Evolutionary conservation across 1,140 invertebrate species (phyloP), one percentile per base, ranked within the genome.

Genomic region (Sitophilus oryzae): DNA sequence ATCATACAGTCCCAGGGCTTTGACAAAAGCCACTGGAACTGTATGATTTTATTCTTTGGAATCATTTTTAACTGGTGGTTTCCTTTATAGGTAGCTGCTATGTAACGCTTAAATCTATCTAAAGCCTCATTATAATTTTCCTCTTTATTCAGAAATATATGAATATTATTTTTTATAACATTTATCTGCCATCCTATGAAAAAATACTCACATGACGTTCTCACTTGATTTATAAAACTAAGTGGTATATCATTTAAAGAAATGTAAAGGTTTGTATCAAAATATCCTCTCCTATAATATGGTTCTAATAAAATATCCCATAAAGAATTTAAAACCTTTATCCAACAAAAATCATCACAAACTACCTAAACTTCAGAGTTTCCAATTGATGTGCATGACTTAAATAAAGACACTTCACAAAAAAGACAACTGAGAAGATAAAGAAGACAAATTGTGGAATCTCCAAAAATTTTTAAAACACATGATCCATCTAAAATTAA

Each of bases 321-420:
- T 66, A 79, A 76, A 1, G 70, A 59, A 9, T 68, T 53, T 1
- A 79, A 50, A 14, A 64, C 61, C 8, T 74, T 54, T 34, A 51
- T 63, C 18, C 81, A 82, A 57, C 74, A 74, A 66, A 82, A 93
- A 11, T 75, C 73, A n/a, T 80, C 61, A 68, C 89, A 92, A 9
- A 96, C 76, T 0, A 93, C 74, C 71, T 97, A 98, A 0, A 89
- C 80, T 72, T 98, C 94, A 0, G 93, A 96, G 72, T 97, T 98
- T 9, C 93, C 93, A 66, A 87, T 93, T 36, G 93, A 96, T 0
- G 89, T 91, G 0, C 81, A 84, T 6, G 94, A 93, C 71, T 98
- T 98, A 60, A 84, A 89, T 3, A 92, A 73, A 53, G 79, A 73
- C 0, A 95, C 82, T 61, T 83, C 66, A 18, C 77, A 62, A 71